phyloP scores from a whole-genome alignment of 2,888 invertebrate genomes.

The Asteroscopus sphinx region DNA sequence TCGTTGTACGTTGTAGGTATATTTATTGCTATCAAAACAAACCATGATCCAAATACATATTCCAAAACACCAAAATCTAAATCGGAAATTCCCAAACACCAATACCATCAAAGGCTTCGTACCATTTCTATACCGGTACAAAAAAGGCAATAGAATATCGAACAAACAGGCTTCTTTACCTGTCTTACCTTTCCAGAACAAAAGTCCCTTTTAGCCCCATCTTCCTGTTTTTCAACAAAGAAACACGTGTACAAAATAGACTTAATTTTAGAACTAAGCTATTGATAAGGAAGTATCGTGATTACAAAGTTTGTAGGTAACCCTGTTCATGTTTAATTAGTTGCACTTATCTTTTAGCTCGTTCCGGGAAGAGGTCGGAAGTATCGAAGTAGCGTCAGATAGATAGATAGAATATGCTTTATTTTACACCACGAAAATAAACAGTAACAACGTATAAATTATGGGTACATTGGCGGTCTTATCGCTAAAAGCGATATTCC shows the following conservation, averaged over 20 bases:
- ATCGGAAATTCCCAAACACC: conserved; percentile 21
- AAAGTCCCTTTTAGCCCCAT: conserved; percentile 34
- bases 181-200: conserved; percentile 45
- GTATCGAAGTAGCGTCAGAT: neutral
- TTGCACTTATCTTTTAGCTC: conserved; percentile 7
- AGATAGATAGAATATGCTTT: no score
- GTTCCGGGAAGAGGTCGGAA: neutral
- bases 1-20: no score
- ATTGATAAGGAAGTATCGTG: conserved; percentile 33
- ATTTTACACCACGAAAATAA: no score
- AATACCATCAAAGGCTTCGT: conserved; percentile 6
- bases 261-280: conserved; percentile 32
- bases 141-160: conserved; percentile 23
- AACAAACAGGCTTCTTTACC: conserved; percentile 48
- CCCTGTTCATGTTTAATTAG: conserved; percentile 34
- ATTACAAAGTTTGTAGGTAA: conserved; percentile 36
- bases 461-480: no score
- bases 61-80: conserved; percentile 3
- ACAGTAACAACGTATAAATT: no score
- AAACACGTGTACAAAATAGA: conserved; percentile 46
- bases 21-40: no score
- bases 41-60: no score
- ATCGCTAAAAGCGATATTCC: no score
- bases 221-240: conserved; percentile 28
- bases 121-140: conserved; percentile 7